phyloP scores from a whole-genome alignment of 2,113 vertebrate genomes.

The Mugil cephalus region DNA sequence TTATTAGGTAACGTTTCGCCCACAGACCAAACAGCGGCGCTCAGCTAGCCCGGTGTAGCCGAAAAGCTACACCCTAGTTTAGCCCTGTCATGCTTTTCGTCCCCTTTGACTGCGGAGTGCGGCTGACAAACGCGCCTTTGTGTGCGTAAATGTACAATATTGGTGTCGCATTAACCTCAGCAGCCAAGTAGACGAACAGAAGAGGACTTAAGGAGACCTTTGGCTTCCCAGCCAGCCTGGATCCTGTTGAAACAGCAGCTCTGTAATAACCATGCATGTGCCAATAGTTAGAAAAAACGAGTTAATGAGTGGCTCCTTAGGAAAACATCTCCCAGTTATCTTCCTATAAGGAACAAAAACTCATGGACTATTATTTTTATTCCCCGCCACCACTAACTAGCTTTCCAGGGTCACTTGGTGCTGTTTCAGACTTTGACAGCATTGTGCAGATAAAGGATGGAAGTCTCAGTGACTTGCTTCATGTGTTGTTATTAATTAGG shows the following conservation, averaged over 20 bases:
- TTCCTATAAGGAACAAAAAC: no score
- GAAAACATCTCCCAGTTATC: no score
- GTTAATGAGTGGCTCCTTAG: no score
- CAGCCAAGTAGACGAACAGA: not conserved
- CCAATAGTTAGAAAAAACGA: no score
- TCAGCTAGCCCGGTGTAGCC: conserved; percentile 64
- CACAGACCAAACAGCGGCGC: conserved; percentile 37
- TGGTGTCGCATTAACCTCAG: conserved; percentile 10
- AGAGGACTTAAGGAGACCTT: not conserved
- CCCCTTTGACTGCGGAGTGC: not conserved
- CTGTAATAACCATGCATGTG: not conserved
- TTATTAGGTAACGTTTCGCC: conserved; percentile 9
- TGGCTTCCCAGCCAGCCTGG: not conserved
- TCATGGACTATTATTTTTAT: no score
- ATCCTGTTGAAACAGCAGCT: not conserved
- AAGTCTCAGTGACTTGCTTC: no score
- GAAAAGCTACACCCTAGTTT: conserved; percentile 46
- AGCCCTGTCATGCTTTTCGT: conserved; percentile 63
- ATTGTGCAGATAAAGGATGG: no score
- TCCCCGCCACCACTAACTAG: no score
- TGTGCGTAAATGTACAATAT: not conserved
- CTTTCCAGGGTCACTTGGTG: no score
- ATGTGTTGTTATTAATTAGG: no score
- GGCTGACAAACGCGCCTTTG: conserved; percentile 11
- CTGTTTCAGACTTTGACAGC: no score